phyloP scores from a whole-genome alignment of 2,113 vertebrate species.

The Tonatia bakeri region DNA sequence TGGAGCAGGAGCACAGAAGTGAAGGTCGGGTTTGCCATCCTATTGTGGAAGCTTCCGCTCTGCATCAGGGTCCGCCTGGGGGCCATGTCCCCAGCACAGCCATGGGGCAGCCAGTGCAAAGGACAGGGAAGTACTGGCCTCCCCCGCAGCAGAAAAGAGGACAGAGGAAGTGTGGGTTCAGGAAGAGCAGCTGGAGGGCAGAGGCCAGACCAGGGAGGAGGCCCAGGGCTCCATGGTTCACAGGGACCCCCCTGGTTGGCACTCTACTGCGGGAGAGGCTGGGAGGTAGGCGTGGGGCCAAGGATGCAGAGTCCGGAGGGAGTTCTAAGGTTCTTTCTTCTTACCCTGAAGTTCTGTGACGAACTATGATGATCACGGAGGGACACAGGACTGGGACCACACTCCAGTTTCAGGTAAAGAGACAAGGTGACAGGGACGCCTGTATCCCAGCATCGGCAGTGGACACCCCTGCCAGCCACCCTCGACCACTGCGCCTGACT shows the following conservation, averaged over 20 bases:
- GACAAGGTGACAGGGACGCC: neutral
- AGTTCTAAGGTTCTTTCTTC: neutral
- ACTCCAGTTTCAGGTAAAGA: too few species aligned
- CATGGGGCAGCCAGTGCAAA: fast-evolving
- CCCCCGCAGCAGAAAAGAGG: neutral
- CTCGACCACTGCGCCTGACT: fast-evolving
- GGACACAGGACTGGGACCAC: fast-evolving
- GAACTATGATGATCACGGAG: neutral
- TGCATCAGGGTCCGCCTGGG: neutral
- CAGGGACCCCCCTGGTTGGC: fast-evolving
- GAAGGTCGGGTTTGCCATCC: neutral
- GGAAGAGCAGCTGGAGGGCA: neutral
- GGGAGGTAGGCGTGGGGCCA: fast-evolving
- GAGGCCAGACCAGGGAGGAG: neutral
- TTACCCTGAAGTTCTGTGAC: neutral
- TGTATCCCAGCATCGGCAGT: fast-evolving
- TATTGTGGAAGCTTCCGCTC: fast-evolving
- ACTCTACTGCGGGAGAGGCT: fast-evolving
- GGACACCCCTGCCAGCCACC: neutral
- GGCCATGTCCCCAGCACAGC: neutral
- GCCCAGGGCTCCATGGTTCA: fast-evolving
- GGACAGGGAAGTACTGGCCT: neutral
- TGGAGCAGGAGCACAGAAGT: fast-evolving
- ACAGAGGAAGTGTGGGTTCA: neutral
- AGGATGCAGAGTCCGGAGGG: neutral